Evolutionary conservation across 2,113 vertebrate genomes (phyloP), one percentile per base, ranked within the genome.

Genomic region (Epinephelus cyanopodus): DNA sequence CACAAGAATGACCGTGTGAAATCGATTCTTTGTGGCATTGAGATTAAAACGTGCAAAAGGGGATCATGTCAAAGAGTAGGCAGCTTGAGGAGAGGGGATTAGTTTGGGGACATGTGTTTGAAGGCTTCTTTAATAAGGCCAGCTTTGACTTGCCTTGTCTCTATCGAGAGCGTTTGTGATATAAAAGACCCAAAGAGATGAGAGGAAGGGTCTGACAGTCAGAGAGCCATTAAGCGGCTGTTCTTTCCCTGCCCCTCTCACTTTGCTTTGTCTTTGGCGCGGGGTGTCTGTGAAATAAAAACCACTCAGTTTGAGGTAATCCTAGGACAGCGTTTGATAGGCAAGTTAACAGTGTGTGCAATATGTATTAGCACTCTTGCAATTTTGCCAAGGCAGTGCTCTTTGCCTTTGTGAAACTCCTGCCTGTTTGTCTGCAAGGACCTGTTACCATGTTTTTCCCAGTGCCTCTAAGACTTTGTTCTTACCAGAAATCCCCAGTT

Each of bases 391-490:
- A 79, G 42, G 52, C 48, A 42, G 52, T 58, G 73, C 79, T 85
- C 47, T 78, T 77, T 69, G 72, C 87, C 88, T 85, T 89, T 83
- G 61, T 81, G 62, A 53, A 79, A 74, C n/a, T 74, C 53, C 80
- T 76, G 74, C 84, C 77, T 82, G 70, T 78, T 74, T 66, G 53
- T 89, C 78, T 88, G 42, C 48, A 83, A 78, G 86, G 83, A 92
- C 87, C 87, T 87, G 81, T 47, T 68, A 70, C 67, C 61, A 60
- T 86, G 62, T 77, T 67, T 77, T 67, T 65, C 75, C 84, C 79
- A 81, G 91, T 90, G 91, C 90, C 93, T 91, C 85, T 47, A 89
- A 82, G 71, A 87, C 73, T 77, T 84, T 64, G 58, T 77, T 79
- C 63, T 77, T 70, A 53, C 74, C 62, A 67, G 68, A 85, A 80